These are phyloP conservation scores for Calonectris borealis DNA, from an alignment of 2,113 vertebrate genomes.

Conservation along the genomic window DNA sequence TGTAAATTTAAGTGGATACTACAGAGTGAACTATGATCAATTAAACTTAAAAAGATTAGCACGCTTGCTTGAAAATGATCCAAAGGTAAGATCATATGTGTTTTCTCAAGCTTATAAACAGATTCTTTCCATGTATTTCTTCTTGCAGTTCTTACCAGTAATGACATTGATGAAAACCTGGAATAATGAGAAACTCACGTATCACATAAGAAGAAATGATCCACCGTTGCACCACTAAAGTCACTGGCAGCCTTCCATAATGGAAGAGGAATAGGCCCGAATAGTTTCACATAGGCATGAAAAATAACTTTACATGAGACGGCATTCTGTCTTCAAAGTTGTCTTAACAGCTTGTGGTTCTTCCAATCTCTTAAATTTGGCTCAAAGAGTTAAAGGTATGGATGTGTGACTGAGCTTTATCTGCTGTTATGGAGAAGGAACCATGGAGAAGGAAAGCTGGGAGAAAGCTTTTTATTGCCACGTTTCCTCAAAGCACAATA, in stretches of 20 bases:
- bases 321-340: not conserved
- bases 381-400: not conserved
- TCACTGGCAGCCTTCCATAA: not conserved
- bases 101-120: not conserved
- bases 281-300: not conserved
- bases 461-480: not conserved
- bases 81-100: constrained; percentile 66
- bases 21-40: constrained; percentile 78
- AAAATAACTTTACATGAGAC: not conserved
- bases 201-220: not conserved
- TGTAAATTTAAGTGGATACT: constrained; percentile 77
- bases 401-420: not conserved
- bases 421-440: no score
- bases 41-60: constrained; percentile 73
- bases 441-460: not conserved
- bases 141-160: not conserved
- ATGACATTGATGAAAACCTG: not conserved
- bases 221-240: not conserved
- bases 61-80: constrained; percentile 71
- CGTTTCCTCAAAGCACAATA: not conserved
- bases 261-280: not conserved
- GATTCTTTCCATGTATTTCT: not conserved
- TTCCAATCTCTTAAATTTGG: not conserved
- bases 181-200: not conserved
- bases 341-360: not conserved